phyloP scores from a whole-genome alignment of 2,888 invertebrate genomes.

The Cetonia aurata region DNA sequence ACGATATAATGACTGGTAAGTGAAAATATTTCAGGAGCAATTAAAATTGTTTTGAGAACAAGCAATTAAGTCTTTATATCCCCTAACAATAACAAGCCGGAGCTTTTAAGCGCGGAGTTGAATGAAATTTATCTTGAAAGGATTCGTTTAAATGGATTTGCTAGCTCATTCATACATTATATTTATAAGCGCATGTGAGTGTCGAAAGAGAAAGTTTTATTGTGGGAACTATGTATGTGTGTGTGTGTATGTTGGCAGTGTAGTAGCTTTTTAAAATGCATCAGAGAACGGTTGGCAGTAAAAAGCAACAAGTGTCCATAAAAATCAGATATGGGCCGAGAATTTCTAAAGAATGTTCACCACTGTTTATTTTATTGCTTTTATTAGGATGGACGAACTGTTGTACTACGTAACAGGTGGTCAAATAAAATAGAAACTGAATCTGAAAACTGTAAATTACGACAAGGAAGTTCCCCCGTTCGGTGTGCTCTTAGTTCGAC shows the following conservation, averaged over 20 bases:
- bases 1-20: slow-evolving; percentile 8
- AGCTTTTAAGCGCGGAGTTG: slow-evolving; percentile 42
- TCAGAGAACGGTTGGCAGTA: slow-evolving; percentile 44
- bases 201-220: slow-evolving; percentile 42
- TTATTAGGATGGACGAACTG: slow-evolving; percentile 63
- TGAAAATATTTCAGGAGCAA: slow-evolving; percentile 19
- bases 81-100: slow-evolving; percentile 34
- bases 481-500: slow-evolving; percentile 3
- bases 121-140: slow-evolving; percentile 46
- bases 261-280: slow-evolving; percentile 52
- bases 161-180: slow-evolving; percentile 46
- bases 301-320: slow-evolving; percentile 65
- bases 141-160: slow-evolving; percentile 47
- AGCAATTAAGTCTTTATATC: slow-evolving; percentile 33
- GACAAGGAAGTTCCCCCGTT: slow-evolving; percentile 8
- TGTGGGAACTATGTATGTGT: slow-evolving; percentile 52
- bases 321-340: slow-evolving; percentile 64
- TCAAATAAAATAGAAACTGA: slow-evolving; percentile 54
- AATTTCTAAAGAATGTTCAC: slow-evolving; percentile 64
- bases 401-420: slow-evolving; percentile 62
- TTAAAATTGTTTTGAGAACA: slow-evolving; percentile 33
- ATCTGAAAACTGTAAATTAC: slow-evolving; percentile 46
- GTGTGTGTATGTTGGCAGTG: slow-evolving; percentile 62
- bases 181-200: slow-evolving; percentile 43
- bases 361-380: slow-evolving; percentile 64